Evolutionary conservation across 2,888 invertebrate species (phyloP).

Genomic region (Steinernema hermaphroditum): DNA sequence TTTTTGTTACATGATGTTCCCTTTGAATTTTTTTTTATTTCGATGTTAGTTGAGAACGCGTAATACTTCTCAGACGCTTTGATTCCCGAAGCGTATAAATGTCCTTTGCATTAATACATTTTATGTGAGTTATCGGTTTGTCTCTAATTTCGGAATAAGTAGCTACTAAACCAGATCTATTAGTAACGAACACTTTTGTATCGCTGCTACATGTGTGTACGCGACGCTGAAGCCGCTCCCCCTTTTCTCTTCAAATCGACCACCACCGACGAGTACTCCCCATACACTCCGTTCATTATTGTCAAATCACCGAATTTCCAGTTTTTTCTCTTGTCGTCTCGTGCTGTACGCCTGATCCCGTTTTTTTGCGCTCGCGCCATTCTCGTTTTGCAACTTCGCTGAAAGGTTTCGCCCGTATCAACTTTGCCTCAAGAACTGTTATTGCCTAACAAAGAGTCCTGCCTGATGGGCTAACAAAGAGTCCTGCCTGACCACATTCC

Average conservation of each 20-base stretch:
- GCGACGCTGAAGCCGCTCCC: not conserved
- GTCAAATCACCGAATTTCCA: slow-evolving; percentile 31
- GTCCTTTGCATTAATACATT: too few relatives aligned
- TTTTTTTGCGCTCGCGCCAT: slow-evolving; percentile 21
- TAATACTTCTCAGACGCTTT: too few relatives aligned
- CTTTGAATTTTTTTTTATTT: not conserved
- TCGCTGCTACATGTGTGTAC: not conserved
- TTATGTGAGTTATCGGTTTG: too few relatives aligned
- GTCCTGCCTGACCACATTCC: too few relatives aligned
- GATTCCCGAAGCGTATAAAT: too few relatives aligned
- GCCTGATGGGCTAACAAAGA: too few relatives aligned
- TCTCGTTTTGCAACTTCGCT: slow-evolving; percentile 28
- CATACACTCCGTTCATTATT: slow-evolving; percentile 27
- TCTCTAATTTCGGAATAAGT: too few relatives aligned
- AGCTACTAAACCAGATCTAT: slow-evolving; percentile 8
- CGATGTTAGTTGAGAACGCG: too few relatives aligned
- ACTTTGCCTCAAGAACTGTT: too few relatives aligned
- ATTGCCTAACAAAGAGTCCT: too few relatives aligned
- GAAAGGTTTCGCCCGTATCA: not conserved
- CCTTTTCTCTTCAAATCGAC: not conserved
- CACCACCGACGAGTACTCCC: slow-evolving; percentile 13
- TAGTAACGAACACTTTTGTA: slow-evolving; percentile 9
- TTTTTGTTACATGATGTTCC: not conserved
- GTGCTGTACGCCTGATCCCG: slow-evolving; percentile 12
- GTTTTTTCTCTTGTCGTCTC: slow-evolving; percentile 19